These are phyloP conservation scores for Drosophila bipectinata DNA, from an alignment of 1,140 invertebrate genomes.

Conservation along the genomic window DNA sequence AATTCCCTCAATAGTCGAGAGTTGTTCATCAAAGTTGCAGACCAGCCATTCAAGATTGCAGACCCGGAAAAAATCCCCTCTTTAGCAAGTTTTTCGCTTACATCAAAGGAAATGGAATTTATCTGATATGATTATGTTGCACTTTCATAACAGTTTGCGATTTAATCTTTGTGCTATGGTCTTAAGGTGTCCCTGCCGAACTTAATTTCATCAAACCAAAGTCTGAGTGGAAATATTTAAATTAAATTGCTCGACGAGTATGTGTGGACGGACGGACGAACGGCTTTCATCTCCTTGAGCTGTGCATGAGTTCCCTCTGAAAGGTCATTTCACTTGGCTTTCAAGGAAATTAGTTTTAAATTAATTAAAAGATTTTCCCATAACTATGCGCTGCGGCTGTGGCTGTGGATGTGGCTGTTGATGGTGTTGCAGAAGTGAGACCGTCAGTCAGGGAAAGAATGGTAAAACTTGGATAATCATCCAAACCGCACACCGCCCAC, in stretches of 20 bases:
- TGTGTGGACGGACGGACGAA: conserved; percentile 7
- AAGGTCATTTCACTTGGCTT: conserved; percentile 44
- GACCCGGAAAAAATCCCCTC: conserved; percentile 31
- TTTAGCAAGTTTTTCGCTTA: conserved; percentile 7
- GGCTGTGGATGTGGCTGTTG: conserved; percentile 18
- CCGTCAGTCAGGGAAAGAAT: conserved; percentile 27
- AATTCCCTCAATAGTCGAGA: conserved; percentile 4
- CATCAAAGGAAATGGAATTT: conserved; percentile 32
- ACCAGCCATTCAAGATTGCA: conserved; percentile 29
- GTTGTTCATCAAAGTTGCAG: conserved; percentile 18
- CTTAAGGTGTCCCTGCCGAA: conserved; percentile 12
- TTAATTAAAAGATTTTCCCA: conserved; percentile 55
- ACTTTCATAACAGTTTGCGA: conserved; percentile 29
- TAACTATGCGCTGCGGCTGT: conserved; percentile 39
- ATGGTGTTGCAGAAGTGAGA: conserved; percentile 26
- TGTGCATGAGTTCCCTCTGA: conserved; percentile 10
- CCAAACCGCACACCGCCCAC: conserved; percentile 17
- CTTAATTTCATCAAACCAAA: conserved; percentile 11
- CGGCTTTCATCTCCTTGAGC: conserved; percentile 22
- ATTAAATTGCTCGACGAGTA: conserved; percentile 17
- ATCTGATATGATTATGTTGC: conserved; percentile 40
- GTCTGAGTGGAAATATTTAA: conserved; percentile 24
- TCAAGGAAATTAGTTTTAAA: conserved; percentile 50
- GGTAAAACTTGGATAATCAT: conserved; percentile 55
- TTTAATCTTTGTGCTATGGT: conserved; percentile 11